Base-by-base conservation (phyloP, 2,113 vertebrate species). In the Mustela lutreola region DNA sequence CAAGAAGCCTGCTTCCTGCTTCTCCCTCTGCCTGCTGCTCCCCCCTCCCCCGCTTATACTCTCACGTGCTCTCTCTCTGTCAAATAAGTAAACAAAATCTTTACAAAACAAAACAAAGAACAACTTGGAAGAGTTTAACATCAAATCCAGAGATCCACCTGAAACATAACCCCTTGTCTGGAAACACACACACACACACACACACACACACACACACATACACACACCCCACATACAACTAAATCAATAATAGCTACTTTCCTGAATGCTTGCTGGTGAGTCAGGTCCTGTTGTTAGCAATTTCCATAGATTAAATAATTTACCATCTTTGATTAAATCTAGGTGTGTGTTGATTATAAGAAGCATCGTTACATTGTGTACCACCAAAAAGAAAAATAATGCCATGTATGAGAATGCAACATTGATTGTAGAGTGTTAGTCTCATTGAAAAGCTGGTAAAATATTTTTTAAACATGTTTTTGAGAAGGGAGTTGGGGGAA, bases 281-380 rank as follows among this genome's bases (percentile, higher is more conserved):
- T 22, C 24, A 96, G n/a, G 7, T 11, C 62, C 8, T 42, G 8
- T 39, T 71, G 36, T 67, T 42, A 89, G 39, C 24, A 62, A 81
- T 97, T 92, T 92, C 21, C 79, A 60, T 78, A 39, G 31, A 60
- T 50, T 81, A 93, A 91, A 73, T 63, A 11, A 56, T 73, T 94
- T 82, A 60, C 2, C 3, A 5, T 31, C 63, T 73, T 87, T 93
- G 21, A 93, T 53, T 87, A 93, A 67, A 84, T 91, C 36, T 65
- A 85, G 95, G 60, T 2, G 60, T 60, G 39, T 62, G 58, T 11
- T 92, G 80, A 53, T 42, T 90, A 19, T 75, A 73, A 93, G 48
- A 71, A 94, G 4, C 28, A 50, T 58, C 36, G 87, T 82, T 16
- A 42, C 24, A 7, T 16, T 62, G n/a, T 50, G 12, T 58, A 28